Percentiles rank a stretch among this genome's conserved stretches.
phyloP scores from a whole-genome alignment of 2,113 vertebrate genomes.

The Odobenus rosmarus region DNA sequence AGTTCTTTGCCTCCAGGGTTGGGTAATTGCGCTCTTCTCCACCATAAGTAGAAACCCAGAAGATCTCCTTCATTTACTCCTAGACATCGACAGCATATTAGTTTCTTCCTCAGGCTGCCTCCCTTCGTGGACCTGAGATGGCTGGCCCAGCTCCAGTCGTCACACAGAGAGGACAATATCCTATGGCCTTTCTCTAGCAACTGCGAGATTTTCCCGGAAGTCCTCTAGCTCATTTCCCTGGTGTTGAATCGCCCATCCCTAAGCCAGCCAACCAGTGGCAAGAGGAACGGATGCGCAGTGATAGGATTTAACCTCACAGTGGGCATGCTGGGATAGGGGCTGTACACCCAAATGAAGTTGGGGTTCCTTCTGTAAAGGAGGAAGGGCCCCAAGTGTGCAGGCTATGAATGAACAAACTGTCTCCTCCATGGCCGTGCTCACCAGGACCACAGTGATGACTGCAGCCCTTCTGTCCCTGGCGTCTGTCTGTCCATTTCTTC shows the following conservation, averaged over 20 bases:
- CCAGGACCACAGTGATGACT: accelerated
- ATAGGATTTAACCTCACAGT: not conserved
- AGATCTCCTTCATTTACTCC: accelerated
- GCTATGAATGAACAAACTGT: accelerated
- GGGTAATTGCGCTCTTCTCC: not conserved
- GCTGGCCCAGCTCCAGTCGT: not conserved
- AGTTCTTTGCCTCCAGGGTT: not conserved
- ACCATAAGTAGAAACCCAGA: not conserved
- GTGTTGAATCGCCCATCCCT: no score
- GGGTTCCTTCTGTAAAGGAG: not conserved
- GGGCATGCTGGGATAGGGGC: no score
- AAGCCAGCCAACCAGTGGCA: not conserved
- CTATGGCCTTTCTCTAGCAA: not conserved
- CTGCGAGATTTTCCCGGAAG: not conserved
- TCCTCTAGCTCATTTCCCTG: accelerated
- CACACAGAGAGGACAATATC: not conserved
- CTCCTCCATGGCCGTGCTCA: not conserved
- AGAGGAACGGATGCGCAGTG: not conserved
- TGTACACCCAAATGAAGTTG: no score
- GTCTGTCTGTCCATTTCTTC: not conserved
- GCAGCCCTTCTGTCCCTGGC: not conserved
- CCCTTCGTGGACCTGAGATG: not conserved
- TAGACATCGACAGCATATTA: accelerated
- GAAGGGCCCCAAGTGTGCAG: accelerated
- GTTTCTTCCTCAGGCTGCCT: not conserved